Conservation (phyloP, 1,140 invertebrate genomes). For the Papilio machaon region DNA sequence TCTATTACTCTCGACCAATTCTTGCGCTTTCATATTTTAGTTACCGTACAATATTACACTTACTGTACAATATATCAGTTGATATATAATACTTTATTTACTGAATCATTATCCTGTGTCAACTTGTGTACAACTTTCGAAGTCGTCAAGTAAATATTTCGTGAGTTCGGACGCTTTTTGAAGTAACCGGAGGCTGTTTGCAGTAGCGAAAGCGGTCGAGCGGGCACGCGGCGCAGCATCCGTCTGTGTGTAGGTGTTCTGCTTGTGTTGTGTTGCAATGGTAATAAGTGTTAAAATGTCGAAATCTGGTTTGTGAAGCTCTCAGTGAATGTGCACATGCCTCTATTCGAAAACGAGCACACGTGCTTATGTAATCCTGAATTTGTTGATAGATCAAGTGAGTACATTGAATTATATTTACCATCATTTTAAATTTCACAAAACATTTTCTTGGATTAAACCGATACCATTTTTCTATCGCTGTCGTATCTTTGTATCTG, state of each 20-base stretch:
- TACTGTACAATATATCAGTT: background rate
- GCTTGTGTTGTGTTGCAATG: constrained; percentile 72
- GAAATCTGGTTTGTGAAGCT: constrained; percentile 75
- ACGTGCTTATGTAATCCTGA: constrained; percentile 74
- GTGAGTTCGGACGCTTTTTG: constrained; percentile 11
- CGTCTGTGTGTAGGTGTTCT: constrained; percentile 64
- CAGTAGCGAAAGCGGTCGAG: constrained; percentile 74
- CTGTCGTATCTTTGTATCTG: background rate
- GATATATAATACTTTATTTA: background rate
- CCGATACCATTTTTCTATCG: too few species aligned
- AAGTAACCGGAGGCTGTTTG: constrained; percentile 56
- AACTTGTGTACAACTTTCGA: constrained; percentile 22
- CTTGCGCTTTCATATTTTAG: background rate
- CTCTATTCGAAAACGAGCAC: constrained; percentile 65
- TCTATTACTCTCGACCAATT: background rate
- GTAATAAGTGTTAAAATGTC: constrained; percentile 75
- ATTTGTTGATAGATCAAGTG: constrained; percentile 61
- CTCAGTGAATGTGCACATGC: constrained; percentile 62
- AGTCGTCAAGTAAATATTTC: constrained; percentile 2
- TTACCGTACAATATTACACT: background rate
- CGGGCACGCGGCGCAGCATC: constrained; percentile 58
- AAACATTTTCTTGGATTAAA: constrained; percentile 29
- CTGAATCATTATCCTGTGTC: background rate
- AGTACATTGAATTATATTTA: constrained; percentile 49
- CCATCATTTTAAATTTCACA: too few species aligned